These are phyloP conservation scores for Serranus cabrilla DNA, from an alignment of 2,797 vertebrate genomes.

Conservation along the genomic window DNA sequence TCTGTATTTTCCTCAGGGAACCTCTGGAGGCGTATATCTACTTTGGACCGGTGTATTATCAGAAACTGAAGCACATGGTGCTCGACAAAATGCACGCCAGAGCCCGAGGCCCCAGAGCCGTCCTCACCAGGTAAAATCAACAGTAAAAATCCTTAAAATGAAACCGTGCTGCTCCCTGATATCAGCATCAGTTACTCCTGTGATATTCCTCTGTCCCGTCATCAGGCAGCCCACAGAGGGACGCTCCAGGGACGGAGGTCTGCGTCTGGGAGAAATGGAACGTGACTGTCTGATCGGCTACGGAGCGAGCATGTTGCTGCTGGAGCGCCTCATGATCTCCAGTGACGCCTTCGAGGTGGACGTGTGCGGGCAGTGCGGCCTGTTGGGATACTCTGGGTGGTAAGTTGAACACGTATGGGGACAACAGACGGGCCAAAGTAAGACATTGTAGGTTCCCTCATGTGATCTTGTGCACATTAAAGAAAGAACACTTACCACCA, in stretches of 20 bases:
- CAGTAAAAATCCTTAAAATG: neutral
- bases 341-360: constrained; percentile 99
- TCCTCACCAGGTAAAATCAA: constrained; percentile 93
- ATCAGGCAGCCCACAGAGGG: constrained; percentile 97
- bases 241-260: constrained; percentile 95
- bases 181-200: neutral
- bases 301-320: constrained; percentile 96
- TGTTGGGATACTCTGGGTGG: constrained; percentile 98
- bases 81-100: constrained; percentile 99
- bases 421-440: no score
- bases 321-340: constrained; percentile 99
- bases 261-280: constrained; percentile 99
- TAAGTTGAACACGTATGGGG: constrained; percentile 72
- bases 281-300: constrained; percentile 98
- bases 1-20: constrained; percentile 85
- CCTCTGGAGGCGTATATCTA: constrained; percentile 98
- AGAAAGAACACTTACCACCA: no score
- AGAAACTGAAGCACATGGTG: constrained; percentile 99
- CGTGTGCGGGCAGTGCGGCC: constrained; percentile 96
- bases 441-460: neutral
- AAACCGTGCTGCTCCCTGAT: neutral
- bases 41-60: constrained; percentile 98
- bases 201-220: neutral
- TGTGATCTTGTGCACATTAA: neutral
- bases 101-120: constrained; percentile 95